Percentiles rank a stretch among this genome's conserved stretches.
Conservation (phyloP, 2,888 invertebrate genomes). For the Dryomyza anilis region DNA sequence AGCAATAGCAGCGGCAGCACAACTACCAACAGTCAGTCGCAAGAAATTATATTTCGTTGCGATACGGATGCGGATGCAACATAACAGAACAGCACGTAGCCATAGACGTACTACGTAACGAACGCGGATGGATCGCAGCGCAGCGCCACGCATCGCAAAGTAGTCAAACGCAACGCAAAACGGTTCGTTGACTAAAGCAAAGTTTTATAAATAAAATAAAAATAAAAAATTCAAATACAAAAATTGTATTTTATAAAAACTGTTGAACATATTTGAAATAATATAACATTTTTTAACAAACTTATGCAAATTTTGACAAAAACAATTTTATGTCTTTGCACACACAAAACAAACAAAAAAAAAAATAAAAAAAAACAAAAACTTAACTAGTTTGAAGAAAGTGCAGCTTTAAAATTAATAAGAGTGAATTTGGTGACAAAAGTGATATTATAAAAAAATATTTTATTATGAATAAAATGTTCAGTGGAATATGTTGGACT, state of each 20-base stretch:
- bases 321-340: background rate
- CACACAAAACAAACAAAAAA: background rate
- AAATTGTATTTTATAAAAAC: background rate
- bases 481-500: background rate
- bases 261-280: background rate
- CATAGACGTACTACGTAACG: slow-evolving; percentile 55
- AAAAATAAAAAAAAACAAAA: background rate
- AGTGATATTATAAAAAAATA: too few species aligned
- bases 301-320: background rate
- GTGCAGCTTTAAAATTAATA: background rate
- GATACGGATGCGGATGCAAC: slow-evolving; percentile 49
- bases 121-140: slow-evolving; percentile 48
- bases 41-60: slow-evolving; percentile 29
- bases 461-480: background rate
- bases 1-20: slow-evolving; percentile 22
- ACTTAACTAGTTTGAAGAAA: background rate
- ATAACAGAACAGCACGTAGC: slow-evolving; percentile 60
- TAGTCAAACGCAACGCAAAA: background rate
- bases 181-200: background rate
- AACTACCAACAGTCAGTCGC: slow-evolving; percentile 16
- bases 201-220: background rate
- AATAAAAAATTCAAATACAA: background rate
- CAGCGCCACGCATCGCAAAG: slow-evolving; percentile 30
- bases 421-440: too few species aligned
- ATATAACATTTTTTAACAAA: background rate